Conservation (phyloP, 23 tunicate genomes). For the Ascidia mentula region DNA sequence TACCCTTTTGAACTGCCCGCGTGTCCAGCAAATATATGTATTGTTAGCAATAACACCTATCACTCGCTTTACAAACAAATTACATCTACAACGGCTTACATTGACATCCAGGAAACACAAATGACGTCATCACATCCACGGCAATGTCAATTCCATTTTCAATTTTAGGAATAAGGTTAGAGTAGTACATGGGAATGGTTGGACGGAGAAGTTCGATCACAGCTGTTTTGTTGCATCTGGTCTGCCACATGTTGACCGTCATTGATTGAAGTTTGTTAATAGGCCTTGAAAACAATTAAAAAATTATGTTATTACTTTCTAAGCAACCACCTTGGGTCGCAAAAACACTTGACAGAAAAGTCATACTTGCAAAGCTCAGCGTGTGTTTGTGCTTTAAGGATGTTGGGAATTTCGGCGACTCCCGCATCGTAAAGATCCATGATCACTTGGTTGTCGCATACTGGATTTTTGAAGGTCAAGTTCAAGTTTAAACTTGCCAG, state of each 20-base stretch:
- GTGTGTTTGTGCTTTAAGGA: neutral
- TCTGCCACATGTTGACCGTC: neutral
- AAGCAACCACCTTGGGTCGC: too few species aligned
- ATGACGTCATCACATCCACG: neutral
- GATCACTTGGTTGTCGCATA: neutral
- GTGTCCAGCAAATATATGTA: too few species aligned
- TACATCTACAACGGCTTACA: too few species aligned
- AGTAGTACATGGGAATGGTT: neutral
- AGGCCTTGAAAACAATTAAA: too few species aligned
- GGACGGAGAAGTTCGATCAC: neutral
- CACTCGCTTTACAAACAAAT: too few species aligned
- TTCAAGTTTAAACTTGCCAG: neutral
- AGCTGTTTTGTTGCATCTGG: neutral
- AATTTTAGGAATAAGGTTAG: neutral
- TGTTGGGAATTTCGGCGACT: neutral
- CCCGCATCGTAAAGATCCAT: neutral
- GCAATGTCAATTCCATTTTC: neutral
- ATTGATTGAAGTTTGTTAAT: neutral
- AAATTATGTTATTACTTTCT: too few species aligned
- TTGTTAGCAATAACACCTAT: too few species aligned
- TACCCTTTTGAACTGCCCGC: too few species aligned
- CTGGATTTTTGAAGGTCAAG: neutral
- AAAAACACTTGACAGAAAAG: too few species aligned
- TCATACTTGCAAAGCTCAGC: constrained; percentile 7
- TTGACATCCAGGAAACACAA: neutral